Evolutionary conservation across 2,888 invertebrate genomes (phyloP).

Genomic region (Pristionchus japonicus): DNA sequence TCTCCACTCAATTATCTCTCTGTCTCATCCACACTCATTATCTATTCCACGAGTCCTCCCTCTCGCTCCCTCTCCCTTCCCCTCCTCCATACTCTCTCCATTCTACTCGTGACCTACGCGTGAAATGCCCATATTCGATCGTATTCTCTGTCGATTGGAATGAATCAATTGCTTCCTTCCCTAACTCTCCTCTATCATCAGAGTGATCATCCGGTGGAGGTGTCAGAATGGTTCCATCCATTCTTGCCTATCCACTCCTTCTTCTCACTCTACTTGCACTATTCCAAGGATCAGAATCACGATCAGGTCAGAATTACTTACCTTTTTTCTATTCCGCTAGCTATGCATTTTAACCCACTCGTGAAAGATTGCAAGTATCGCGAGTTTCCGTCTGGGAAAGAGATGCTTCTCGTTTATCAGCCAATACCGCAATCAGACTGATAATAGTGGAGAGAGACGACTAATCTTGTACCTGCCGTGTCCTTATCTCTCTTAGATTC

Average conservation of each 20-base stretch:
- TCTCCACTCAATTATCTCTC: slow-evolving; percentile 39
- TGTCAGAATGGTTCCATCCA: slow-evolving; percentile 33
- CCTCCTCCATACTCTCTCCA: background rate
- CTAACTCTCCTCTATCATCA: background rate
- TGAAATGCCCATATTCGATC: background rate
- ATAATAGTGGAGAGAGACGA: background rate
- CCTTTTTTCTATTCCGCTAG: background rate
- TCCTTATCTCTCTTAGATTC: background rate
- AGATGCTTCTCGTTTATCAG: background rate
- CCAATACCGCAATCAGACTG: background rate
- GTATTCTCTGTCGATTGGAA: background rate
- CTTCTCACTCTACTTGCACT: background rate
- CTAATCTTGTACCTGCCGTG: slow-evolving; percentile 3
- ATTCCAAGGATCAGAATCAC: background rate
- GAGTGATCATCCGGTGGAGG: background rate
- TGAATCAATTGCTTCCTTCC: background rate
- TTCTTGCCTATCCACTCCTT: slow-evolving; percentile 4
- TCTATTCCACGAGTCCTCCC: background rate
- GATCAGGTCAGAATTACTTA: background rate
- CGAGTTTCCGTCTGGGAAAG: background rate
- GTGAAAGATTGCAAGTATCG: background rate
- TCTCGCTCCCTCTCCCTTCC: background rate
- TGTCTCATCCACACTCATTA: slow-evolving; percentile 18
- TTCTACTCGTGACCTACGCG: background rate
- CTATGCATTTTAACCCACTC: background rate